These are phyloP conservation scores for Pygoscelis antarcticus DNA, from an alignment of 2,113 vertebrate genomes.

Conservation along the genomic window DNA sequence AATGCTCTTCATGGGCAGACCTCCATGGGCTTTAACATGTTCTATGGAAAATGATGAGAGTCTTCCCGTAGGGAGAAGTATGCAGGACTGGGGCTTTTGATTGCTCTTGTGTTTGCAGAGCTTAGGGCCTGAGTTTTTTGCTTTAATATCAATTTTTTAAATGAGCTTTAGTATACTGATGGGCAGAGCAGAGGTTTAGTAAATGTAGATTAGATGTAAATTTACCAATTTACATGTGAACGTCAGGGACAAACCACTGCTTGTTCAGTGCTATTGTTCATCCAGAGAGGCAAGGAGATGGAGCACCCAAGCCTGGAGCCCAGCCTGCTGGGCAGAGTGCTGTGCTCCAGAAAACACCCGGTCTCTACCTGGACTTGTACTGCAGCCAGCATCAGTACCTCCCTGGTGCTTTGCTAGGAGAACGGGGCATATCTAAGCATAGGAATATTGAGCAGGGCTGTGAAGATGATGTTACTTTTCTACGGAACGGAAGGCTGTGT, in stretches of 20 bases:
- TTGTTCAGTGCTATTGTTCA: neutral
- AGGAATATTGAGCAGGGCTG: neutral
- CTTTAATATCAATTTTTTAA: neutral
- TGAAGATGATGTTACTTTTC: neutral
- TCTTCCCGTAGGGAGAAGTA: neutral
- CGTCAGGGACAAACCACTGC: neutral
- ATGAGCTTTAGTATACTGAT: neutral
- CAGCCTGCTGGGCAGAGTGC: neutral
- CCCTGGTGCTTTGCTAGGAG: neutral
- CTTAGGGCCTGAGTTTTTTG: neutral
- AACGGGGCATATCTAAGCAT: neutral
- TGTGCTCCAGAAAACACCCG: accelerated
- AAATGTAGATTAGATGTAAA: neutral
- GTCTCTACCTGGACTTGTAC: neutral
- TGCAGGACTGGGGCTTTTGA: neutral
- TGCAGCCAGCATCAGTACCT: neutral
- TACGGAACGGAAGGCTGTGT: accelerated
- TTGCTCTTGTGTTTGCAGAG: neutral
- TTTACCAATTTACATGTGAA: neutral
- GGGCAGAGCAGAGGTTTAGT: neutral
- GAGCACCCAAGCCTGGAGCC: neutral
- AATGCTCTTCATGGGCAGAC: neutral
- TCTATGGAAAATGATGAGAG: neutral
- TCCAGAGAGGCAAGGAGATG: neutral
- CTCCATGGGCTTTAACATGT: accelerated